phyloP scores from a whole-genome alignment of 2,797 vertebrate species.

The Oceanodroma leucorhoa region DNA sequence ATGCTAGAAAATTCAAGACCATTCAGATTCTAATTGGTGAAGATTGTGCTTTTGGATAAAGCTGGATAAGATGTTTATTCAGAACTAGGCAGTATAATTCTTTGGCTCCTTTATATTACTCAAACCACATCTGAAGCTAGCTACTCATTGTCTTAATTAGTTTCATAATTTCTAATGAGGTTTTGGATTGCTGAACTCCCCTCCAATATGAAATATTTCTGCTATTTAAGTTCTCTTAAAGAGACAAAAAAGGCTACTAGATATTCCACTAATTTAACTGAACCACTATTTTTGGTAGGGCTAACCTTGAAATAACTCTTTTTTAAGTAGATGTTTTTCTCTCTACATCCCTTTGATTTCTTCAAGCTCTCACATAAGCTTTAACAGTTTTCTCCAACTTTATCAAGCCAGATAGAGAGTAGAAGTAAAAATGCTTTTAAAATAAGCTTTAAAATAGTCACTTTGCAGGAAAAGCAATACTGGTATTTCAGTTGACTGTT shows the following conservation, averaged over 20 bases:
- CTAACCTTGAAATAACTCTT: not conserved
- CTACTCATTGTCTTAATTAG: not conserved
- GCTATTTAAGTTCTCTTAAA: not conserved
- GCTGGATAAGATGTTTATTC: not conserved
- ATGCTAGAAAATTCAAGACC: not conserved
- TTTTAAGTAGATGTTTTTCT: not conserved
- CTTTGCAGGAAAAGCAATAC: not conserved
- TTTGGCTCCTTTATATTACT: not conserved
- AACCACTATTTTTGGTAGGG: not conserved
- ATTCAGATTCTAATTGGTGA: not conserved
- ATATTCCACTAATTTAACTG: not conserved
- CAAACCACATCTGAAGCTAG: not conserved
- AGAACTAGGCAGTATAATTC: not conserved
- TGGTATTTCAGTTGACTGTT: not conserved
- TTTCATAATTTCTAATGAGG: not conserved
- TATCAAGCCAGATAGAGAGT: not conserved
- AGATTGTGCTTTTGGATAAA: not conserved
- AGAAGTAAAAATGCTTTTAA: not conserved
- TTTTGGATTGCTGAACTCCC: not conserved
- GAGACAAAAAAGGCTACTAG: not conserved
- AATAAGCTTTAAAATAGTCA: not conserved
- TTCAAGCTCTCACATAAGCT: not conserved
- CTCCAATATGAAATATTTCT: not conserved
- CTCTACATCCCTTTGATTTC: not conserved
- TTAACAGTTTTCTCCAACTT: not conserved